Conservation (phyloP, 2,113 vertebrate genomes). For the Ibidorhyncha struthersii region DNA sequence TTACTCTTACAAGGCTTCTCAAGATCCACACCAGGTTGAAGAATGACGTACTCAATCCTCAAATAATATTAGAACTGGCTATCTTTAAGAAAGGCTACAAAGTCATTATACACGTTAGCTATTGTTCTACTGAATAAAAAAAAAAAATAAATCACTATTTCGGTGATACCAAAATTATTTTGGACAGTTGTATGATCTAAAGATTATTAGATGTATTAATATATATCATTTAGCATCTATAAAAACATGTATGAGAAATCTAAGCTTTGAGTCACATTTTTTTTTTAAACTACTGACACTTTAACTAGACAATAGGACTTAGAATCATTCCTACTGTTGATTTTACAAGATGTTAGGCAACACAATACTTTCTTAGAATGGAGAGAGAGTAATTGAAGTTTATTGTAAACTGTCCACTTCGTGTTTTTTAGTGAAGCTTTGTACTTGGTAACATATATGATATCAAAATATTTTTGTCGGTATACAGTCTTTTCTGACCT, state of each 20-base stretch:
- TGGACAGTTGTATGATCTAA: background rate
- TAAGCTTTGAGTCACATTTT: background rate
- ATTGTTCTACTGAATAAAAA: background rate
- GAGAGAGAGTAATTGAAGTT: background rate
- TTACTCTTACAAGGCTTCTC: background rate
- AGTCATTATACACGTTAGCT: background rate
- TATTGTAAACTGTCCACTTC: background rate
- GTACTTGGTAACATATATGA: background rate
- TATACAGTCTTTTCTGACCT: background rate
- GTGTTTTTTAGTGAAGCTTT: background rate
- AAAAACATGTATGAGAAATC: background rate
- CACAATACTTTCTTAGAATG: background rate
- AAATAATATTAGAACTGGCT: background rate
- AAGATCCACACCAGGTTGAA: background rate
- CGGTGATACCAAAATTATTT: background rate
- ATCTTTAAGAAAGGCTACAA: background rate
- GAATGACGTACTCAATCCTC: fast-evolving
- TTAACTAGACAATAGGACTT: background rate
- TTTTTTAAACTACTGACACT: background rate
- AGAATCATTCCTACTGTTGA: background rate
- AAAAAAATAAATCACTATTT: background rate
- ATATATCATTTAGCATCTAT: background rate
- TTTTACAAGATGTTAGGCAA: background rate
- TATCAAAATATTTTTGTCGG: background rate
- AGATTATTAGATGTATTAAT: background rate